A percentile compares a stretch with the other conserved stretches of the same genome.
Conservation (phyloP, 1,140 invertebrate species). For the Microvelia longipes region DNA sequence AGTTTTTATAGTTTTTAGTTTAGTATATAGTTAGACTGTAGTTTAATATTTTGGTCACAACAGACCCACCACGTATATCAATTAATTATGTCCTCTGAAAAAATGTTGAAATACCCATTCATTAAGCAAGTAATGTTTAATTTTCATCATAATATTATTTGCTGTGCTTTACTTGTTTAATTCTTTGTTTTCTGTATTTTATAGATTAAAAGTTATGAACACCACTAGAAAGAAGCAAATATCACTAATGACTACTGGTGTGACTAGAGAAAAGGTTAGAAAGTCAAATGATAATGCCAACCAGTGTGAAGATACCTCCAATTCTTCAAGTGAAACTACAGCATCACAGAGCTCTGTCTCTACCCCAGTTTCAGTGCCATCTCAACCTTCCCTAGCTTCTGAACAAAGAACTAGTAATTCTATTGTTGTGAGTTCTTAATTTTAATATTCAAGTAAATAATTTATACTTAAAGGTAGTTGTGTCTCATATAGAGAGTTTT, state of each 20-base stretch:
- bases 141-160: no score
- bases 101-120: no score
- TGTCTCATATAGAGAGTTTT: not conserved
- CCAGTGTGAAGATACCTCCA: not conserved
- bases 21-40: no score
- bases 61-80: no score
- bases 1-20: no score
- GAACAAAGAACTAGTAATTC: not conserved
- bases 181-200: constrained; percentile 1
- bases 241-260: constrained; percentile 5
- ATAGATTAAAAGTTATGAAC: constrained; percentile 12
- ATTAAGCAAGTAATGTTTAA: no score
- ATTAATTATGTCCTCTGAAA: no score
- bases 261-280: constrained; percentile 7
- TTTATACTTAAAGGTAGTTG: not conserved
- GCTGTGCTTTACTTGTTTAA: no score
- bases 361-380: not conserved
- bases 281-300: constrained; percentile 1
- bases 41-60: no score
- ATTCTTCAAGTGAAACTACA: not conserved
- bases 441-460: not conserved
- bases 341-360: not conserved
- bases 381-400: not conserved
- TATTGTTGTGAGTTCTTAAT: not conserved
- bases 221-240: constrained; percentile 7